Conservation (phyloP, 2,888 invertebrate species). For the Nysson spinosus region DNA sequence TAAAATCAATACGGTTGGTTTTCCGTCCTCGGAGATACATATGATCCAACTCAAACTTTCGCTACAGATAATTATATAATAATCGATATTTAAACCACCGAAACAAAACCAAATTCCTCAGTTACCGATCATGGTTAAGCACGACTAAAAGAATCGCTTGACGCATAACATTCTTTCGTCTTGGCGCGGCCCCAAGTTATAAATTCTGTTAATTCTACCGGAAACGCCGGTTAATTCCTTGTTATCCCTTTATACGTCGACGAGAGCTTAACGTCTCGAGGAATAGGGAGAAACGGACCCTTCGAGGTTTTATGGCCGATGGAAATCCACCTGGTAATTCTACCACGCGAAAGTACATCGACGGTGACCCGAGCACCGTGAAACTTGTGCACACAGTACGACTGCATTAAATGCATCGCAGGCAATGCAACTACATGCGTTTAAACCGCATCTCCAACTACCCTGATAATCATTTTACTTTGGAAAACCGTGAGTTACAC, state of each 20-base stretch:
- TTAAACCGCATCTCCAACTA: conserved; percentile 4
- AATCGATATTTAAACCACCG: no score
- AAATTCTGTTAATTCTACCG: conserved; percentile 13
- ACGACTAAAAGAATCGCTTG: no score
- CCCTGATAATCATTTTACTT: no score
- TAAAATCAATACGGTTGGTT: no score
- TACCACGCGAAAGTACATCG: conserved; percentile 6
- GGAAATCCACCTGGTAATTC: conserved; percentile 30
- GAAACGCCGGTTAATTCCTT: conserved; percentile 10
- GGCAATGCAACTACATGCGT: neutral
- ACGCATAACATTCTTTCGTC: neutral
- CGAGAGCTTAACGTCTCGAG: conserved; percentile 9
- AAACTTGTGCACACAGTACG: conserved; percentile 14
- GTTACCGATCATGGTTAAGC: no score
- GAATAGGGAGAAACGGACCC: conserved; percentile 3
- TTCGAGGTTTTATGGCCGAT: conserved; percentile 29
- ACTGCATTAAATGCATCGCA: conserved; percentile 25
- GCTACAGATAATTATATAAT: no score
- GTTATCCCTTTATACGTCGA: conserved; percentile 11
- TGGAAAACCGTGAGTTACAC: no score
- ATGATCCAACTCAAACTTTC: no score
- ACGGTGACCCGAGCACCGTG: conserved; percentile 7
- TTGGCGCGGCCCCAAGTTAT: neutral
- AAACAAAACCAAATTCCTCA: no score
- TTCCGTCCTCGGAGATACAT: no score